phyloP scores from a whole-genome alignment of 1,140 invertebrate genomes.

The Drosophila hydei region DNA sequence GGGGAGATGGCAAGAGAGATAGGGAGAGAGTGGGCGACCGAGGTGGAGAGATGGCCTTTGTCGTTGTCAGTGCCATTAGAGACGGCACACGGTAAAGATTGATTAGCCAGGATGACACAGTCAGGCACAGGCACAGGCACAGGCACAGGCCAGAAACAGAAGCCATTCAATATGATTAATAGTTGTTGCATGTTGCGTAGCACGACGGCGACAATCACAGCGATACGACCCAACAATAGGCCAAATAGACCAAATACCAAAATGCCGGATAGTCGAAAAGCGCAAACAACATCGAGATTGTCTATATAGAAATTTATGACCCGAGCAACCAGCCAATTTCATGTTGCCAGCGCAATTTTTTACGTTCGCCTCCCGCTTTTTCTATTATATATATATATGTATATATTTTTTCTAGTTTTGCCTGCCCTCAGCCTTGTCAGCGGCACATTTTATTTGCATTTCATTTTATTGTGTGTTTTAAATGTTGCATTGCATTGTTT shows the following conservation, averaged over 20 bases:
- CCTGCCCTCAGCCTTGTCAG: conserved; percentile 24
- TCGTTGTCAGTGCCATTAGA: conserved; percentile 43
- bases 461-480: conserved; percentile 46
- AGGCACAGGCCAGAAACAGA: conserved; percentile 7
- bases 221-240: conserved; percentile 27
- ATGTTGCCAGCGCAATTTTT: conserved; percentile 47
- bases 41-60: conserved; percentile 60
- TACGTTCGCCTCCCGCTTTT: neutral
- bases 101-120: conserved; percentile 67
- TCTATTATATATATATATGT: conserved; percentile 1
- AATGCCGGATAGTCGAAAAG: conserved; percentile 14
- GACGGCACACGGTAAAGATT: conserved; percentile 59
- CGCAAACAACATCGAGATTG: conserved; percentile 43
- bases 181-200: conserved; percentile 72
- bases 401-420: conserved; percentile 14
- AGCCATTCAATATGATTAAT: conserved; percentile 78
- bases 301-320: conserved; percentile 66
- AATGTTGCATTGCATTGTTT: conserved; percentile 50
- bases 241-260: neutral
- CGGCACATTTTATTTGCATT: conserved; percentile 48
- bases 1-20: conserved; percentile 12
- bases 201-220: conserved; percentile 48
- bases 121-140: conserved; percentile 22
- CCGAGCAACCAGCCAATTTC: conserved; percentile 69
- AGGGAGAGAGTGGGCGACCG: neutral